Base-by-base conservation (phyloP, 2,888 invertebrate species). In the Nomada fabriciana region DNA sequence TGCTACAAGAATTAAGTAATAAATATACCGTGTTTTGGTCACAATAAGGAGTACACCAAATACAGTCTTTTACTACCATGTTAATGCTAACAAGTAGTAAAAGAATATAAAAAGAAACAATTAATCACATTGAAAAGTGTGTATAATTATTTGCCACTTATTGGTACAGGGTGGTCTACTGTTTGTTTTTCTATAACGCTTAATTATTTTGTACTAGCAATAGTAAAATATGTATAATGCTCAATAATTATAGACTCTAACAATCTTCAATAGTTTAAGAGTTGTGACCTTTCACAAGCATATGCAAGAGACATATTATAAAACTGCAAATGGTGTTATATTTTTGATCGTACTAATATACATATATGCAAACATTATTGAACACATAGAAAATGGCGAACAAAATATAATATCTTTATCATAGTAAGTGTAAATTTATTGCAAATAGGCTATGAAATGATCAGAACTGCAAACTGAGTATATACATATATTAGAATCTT, bases 141-240 rank as follows among this genome's bases (percentile, higher is more conserved):
- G 11, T 67, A 57, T 29, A 67, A 61, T 61, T 64, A 68, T 7
- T 43, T 52, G 42, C 72, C 55, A 83, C 60, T 76, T 83, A 63
- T 70, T 68, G 64, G 9, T 83, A 83, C 83, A 83, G 83, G 82
- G 75, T 82, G 83, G 83, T 82, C 78, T 72, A 64, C 15, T 53
- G 60, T 23, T 59, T 42, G 5, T 9, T 47, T 15, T 42, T 52
- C 20, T 11, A 52, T 60, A 36, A 55, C 2, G 81, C 23, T 25
- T 1, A 79, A 70, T 25, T 68, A 68, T 11, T 47, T 20, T 36
- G 65, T 70, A 76, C 15, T 36, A 36, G 36, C 36, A 36, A 36
- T 36, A 36, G 36, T 36, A 36, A 36, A 36, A 36, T 36, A 36
- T 36, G 7, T 36, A 36, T 67, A 23, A 18, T 4, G 20, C 47